phyloP scores from a whole-genome alignment of 2,888 invertebrate genomes.

The Dicyrtoma fusca region DNA sequence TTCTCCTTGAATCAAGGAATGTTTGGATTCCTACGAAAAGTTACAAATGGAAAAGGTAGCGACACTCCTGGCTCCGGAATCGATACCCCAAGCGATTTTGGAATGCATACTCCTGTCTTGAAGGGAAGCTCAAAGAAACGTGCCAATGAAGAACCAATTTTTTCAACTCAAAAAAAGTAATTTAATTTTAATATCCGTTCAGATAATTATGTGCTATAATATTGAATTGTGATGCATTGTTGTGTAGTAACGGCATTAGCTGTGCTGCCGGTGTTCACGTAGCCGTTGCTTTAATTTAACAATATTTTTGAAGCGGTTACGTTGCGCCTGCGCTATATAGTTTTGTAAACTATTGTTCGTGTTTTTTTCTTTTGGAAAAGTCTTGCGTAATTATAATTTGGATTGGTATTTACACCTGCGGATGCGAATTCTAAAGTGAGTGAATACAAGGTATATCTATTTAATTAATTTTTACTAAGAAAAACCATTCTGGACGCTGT shows the following conservation, averaged over 20 bases:
- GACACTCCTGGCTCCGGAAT: conserved; percentile 36
- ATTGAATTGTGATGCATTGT: conserved; percentile 6
- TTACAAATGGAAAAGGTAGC: conserved; percentile 42
- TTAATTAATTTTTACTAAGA: conserved; percentile 40
- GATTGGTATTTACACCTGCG: conserved; percentile 13
- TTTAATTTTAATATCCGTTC: conserved; percentile 3
- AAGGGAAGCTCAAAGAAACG: conserved; percentile 42
- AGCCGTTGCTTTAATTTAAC: too few relatives aligned
- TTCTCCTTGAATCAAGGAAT: conserved; percentile 48
- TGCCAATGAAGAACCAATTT: conserved; percentile 25
- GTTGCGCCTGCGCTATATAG: conserved; percentile 8
- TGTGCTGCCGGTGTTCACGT: not conserved
- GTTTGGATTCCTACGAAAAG: conserved; percentile 50
- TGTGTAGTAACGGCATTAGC: not conserved
- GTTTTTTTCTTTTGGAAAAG: too few relatives aligned
- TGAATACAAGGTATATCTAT: not conserved
- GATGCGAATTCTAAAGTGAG: not conserved
- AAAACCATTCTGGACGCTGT: conserved; percentile 51
- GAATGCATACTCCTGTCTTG: conserved; percentile 47
- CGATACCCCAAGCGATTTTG: conserved; percentile 43
- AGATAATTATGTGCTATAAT: conserved; percentile 8
- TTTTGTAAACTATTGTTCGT: conserved; percentile 15
- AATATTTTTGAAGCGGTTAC: too few relatives aligned
- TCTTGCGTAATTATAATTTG: conserved; percentile 22
- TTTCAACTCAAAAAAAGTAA: conserved; percentile 34